Conservation (phyloP, 1,140 invertebrate genomes). For the Penaeus chinensis region DNA sequence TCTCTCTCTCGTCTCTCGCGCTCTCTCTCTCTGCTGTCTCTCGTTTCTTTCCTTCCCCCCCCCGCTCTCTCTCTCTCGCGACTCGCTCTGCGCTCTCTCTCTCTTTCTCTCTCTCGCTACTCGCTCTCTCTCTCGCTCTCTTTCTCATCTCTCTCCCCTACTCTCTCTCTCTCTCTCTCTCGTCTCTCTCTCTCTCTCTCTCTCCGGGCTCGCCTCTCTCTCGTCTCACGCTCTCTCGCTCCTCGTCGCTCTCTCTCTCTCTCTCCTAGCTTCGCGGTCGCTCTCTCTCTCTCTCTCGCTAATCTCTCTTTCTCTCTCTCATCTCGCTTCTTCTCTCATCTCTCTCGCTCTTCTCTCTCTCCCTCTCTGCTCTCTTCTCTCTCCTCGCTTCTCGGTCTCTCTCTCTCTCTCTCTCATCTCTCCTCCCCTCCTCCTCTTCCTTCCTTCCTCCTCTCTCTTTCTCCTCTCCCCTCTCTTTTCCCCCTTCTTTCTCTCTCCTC, state of each 20-base stretch:
- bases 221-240: not conserved
- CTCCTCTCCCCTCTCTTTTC: not conserved
- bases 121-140: not conserved
- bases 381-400: too few species aligned
- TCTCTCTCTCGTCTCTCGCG: conserved; percentile 4
- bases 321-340: not conserved
- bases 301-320: too few species aligned
- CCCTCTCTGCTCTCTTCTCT: not conserved
- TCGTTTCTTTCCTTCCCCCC: not conserved
- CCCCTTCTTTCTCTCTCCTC: not conserved
- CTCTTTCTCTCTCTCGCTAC: not conserved
- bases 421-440: not conserved
- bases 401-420: not conserved
- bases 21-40: not conserved
- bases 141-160: not conserved
- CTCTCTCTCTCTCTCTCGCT: not conserved
- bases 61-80: not conserved
- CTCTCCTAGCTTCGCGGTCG: not conserved
- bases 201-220: too few species aligned
- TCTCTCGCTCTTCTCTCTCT: not conserved
- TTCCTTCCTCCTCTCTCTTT: not conserved
- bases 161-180: not conserved
- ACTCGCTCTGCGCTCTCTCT: not conserved
- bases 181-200: not conserved
- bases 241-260: not conserved